Base-by-base conservation (phyloP, 2,797 vertebrate species). In the Helicolenus hilgendorfi region DNA sequence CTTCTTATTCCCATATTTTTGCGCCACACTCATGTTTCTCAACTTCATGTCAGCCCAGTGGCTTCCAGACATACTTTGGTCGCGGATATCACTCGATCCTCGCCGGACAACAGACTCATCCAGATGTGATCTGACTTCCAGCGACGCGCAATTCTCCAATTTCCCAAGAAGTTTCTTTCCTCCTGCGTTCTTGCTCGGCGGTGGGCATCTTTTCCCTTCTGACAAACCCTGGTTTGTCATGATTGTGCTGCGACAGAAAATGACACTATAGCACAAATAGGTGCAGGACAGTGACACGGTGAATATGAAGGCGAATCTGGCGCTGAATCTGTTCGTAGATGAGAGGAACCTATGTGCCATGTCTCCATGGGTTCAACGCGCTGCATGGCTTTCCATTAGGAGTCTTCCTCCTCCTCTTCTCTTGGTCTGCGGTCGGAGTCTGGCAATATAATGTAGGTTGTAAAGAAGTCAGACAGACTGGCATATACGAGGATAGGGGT, bases 231-330 rank as follows among this genome's bases (percentile, higher is more conserved):
- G 97, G 84, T 89, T 94, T 86, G 96, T 97, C 96, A 98, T 97
- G 87, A 97, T 85, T 81, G 96, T 87, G 91, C 97, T 93, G 90
- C 98, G 97, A 92, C 98, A 97, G 72, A 98, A 98, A 65, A 99
- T 82, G 29, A 98, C 96, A 93, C 97, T 98, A 94, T 98, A 99
- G 94, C 98, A 98, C 72, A 99, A 92, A 93, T 98, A 98, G 59
- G 98, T 98, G 97, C 98, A 98, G 86, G 98, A 98, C n/a, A 99
- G 96, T 26, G 98, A 98, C n/a, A 99, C 96, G 8, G 98, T 98
- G 94, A 98, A 98, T 73, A 98, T 96, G 93, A 99, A 98, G 86
- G 98, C 95, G 92, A 98, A 95, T 94, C 98, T 96, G 95, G 98
- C 97, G 92, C 98, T 97, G 94, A 98, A 96, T 96, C 97, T 97